Percentiles rank a stretch among this genome's conserved stretches.
phyloP scores from a whole-genome alignment of 2,888 invertebrate genomes.

The Lasioglossum villosulum region DNA sequence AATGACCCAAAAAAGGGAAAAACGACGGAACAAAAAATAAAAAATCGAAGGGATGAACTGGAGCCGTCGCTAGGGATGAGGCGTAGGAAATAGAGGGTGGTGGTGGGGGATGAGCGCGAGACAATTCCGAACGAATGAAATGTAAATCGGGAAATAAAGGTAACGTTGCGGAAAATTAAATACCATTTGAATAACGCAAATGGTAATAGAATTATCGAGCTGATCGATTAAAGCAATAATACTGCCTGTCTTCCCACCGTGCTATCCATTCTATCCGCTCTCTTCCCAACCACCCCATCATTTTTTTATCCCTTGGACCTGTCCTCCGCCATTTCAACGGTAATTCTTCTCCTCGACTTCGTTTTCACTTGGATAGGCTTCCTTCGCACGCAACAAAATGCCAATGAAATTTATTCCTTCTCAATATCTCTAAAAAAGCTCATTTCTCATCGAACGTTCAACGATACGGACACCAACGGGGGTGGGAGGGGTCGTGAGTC shows the following conservation, averaged over 20 bases:
- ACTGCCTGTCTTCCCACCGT: slow-evolving; percentile 63
- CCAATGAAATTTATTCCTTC: background rate
- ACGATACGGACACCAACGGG: background rate
- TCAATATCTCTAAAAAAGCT: background rate
- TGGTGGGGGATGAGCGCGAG: slow-evolving; percentile 56
- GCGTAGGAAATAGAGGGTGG: background rate
- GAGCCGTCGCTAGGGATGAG: background rate
- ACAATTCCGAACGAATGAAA: slow-evolving; percentile 80
- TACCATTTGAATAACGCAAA: slow-evolving; percentile 82
- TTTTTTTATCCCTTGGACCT: background rate
- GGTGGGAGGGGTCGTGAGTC: background rate
- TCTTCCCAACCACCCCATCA: background rate
- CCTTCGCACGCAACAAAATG: background rate
- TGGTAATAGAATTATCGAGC: slow-evolving; percentile 80
- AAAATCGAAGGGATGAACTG: slow-evolving; percentile 51
- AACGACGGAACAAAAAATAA: background rate
- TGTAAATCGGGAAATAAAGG: slow-evolving; percentile 82
- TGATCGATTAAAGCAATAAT: slow-evolving; percentile 80
- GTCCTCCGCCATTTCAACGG: slow-evolving; percentile 13
- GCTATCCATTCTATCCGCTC: slow-evolving; percentile 15
- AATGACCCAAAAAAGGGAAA: slow-evolving; percentile 69
- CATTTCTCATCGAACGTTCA: slow-evolving; percentile 7
- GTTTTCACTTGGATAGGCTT: background rate
- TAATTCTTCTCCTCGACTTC: slow-evolving; percentile 22
- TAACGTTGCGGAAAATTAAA: slow-evolving; percentile 83